These are phyloP conservation scores for Apamea crenata DNA, from an alignment of 2,888 invertebrate genomes.

Conservation along the genomic window DNA sequence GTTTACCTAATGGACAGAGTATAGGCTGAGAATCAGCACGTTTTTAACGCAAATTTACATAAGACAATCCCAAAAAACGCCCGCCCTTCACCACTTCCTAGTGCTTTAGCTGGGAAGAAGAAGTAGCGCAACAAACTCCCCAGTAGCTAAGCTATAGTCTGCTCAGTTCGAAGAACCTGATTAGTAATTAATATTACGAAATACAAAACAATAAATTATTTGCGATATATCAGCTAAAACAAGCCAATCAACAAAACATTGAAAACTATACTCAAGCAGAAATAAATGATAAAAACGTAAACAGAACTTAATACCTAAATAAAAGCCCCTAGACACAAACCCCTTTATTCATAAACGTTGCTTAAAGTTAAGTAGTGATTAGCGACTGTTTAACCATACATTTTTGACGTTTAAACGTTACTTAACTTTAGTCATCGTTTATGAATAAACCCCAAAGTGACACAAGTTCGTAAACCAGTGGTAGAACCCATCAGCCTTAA, in stretches of 20 bases:
- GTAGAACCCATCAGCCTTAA: conserved; percentile 65
- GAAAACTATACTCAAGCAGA: background rate
- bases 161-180: background rate
- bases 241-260: background rate
- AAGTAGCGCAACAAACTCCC: background rate
- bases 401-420: no score
- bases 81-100: background rate
- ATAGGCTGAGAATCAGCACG: no score
- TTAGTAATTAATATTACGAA: background rate
- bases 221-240: background rate
- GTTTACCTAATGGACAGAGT: no score
- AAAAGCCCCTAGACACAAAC: no score
- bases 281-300: background rate
- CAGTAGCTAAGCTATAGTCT: background rate
- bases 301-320: background rate
- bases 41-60: no score
- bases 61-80: background rate
- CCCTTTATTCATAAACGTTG: no score
- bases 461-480: conserved; percentile 61
- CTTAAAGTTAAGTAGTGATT: no score
- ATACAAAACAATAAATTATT: background rate
- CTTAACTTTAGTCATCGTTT: no score
- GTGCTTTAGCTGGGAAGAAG: background rate
- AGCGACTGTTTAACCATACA: no score
- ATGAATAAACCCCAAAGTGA: no score